Evolutionary conservation across 2,888 invertebrate genomes (phyloP).

Genomic region (Zele albiditarsus): DNA sequence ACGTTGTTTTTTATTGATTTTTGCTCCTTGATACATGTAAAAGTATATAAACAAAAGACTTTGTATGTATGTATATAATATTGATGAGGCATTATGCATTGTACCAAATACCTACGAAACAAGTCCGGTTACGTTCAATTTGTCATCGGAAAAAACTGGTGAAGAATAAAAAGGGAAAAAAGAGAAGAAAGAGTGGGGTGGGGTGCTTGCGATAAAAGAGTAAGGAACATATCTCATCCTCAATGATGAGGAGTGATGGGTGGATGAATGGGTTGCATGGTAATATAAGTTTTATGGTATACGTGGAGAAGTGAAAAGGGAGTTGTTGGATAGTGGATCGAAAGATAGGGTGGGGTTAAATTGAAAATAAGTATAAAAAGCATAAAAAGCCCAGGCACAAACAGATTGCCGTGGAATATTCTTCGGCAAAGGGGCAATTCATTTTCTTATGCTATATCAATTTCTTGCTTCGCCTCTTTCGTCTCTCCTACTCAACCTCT

Average conservation of each 20-base stretch:
- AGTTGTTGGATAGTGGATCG: too few relatives aligned
- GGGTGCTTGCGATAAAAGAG: not conserved
- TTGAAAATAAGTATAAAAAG: conserved; percentile 72
- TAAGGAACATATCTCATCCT: not conserved
- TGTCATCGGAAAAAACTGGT: conserved; percentile 55
- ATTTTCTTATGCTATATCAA: conserved; percentile 73
- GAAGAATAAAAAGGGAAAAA: conserved; percentile 38
- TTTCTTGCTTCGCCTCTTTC: conserved; percentile 70
- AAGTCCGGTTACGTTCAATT: conserved; percentile 65
- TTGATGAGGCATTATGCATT: not conserved
- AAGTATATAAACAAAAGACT: too few relatives aligned
- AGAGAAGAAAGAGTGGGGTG: not conserved
- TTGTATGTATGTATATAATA: not conserved
- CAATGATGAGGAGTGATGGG: not conserved
- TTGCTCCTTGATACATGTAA: not conserved
- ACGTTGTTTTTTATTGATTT: not conserved
- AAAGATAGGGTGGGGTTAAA: conserved; percentile 56
- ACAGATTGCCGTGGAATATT: conserved; percentile 72
- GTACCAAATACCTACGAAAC: conserved; percentile 50
- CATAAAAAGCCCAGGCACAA: conserved; percentile 66
- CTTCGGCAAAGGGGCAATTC: conserved; percentile 71
- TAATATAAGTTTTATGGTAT: conserved; percentile 64
- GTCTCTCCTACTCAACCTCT: conserved; percentile 16
- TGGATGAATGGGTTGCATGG: not conserved
- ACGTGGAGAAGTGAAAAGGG: conserved; percentile 56